phyloP scores from a whole-genome alignment of 2,888 invertebrate genomes.

The Stenurella melanura region DNA sequence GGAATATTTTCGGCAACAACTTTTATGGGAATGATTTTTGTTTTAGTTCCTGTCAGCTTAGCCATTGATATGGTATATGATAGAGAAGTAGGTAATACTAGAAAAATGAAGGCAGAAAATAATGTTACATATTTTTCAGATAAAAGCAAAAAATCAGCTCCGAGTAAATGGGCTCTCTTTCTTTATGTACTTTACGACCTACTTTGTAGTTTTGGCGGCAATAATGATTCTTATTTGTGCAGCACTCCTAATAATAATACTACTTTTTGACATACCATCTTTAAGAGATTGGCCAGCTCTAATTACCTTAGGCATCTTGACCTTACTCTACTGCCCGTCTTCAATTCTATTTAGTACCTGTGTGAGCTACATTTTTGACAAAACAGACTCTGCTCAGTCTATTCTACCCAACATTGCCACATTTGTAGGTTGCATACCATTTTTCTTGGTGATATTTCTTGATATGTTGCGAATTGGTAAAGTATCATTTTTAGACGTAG shows the following conservation, averaged over 20 bases:
- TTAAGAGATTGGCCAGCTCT: constrained; percentile 82
- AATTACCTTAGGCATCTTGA: constrained; percentile 79
- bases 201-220: constrained; percentile 82
- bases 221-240: constrained; percentile 82
- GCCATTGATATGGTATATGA: constrained; percentile 89
- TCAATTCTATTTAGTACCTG: constrained; percentile 86
- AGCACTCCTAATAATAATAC: constrained; percentile 79
- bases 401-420: constrained; percentile 86
- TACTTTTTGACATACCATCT: constrained; percentile 82
- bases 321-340: constrained; percentile 84
- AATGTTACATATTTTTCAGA: constrained; percentile 74
- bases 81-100: constrained; percentile 79
- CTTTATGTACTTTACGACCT: constrained; percentile 84
- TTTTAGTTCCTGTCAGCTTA: constrained; percentile 84
- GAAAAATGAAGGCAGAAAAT: background rate
- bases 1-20: constrained; percentile 84
- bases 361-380: constrained; percentile 87
- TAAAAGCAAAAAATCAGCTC: constrained; percentile 87
- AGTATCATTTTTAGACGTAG: constrained; percentile 54
- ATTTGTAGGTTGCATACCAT: constrained; percentile 85
- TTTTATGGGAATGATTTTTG: constrained; percentile 88
- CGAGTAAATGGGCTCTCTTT: constrained; percentile 87
- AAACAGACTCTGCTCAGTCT: constrained; percentile 88
- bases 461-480: constrained; percentile 84
- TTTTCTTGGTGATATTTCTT: constrained; percentile 81